Percentiles rank a stretch among this genome's conserved stretches.
Conservation (phyloP, 2,113 vertebrate species). For the Acanthisitta chloris region DNA sequence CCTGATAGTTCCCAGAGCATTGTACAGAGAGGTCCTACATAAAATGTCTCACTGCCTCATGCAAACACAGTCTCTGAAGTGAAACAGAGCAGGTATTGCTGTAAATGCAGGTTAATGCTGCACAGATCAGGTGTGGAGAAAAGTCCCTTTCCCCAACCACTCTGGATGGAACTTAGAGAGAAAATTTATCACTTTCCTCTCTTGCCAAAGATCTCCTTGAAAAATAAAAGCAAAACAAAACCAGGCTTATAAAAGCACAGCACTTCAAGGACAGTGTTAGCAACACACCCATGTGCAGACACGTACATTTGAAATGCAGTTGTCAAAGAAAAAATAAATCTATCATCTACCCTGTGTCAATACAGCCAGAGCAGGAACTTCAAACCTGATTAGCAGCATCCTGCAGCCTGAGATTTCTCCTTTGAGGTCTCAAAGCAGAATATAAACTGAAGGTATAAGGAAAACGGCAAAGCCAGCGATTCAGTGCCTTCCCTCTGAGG, state of each 20-base stretch:
- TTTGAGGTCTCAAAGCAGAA: conserved; percentile 39
- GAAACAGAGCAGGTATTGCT: background rate
- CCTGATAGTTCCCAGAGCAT: fast-evolving
- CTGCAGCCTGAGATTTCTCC: conserved; percentile 31
- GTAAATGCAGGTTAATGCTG: background rate
- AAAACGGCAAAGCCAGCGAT: background rate
- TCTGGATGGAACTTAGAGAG: background rate
- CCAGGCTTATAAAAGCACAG: background rate
- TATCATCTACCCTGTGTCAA: conserved; percentile 3
- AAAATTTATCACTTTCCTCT: background rate
- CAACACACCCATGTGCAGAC: conserved; percentile 23
- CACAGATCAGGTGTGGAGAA: background rate
- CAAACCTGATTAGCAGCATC: conserved; percentile 56
- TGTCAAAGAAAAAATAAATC: conserved; percentile 27
- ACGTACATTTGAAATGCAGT: background rate
- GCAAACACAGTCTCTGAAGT: background rate
- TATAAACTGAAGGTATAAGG: background rate
- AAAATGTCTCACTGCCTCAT: background rate
- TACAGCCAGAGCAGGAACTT: conserved; percentile 41
- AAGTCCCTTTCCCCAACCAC: background rate
- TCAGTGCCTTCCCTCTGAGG: background rate
- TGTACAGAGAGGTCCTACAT: background rate
- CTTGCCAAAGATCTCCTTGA: background rate
- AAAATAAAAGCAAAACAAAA: conserved; percentile 25
- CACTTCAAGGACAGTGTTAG: background rate